Evolutionary conservation across 2,888 invertebrate species (phyloP).

Genomic region (Exephanes ischioxanthus): DNA sequence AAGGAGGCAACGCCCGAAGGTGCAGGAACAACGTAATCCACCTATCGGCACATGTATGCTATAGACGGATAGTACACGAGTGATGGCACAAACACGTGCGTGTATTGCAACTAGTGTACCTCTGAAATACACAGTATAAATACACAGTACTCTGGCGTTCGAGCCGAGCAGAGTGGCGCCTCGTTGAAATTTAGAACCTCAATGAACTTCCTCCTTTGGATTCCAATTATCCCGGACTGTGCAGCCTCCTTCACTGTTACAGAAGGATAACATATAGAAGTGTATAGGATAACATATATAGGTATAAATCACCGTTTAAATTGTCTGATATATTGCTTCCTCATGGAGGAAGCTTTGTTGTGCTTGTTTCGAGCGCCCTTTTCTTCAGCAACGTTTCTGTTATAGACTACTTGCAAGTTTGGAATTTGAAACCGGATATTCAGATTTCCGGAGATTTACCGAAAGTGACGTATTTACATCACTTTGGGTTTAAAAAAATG

Average conservation of each 20-base stretch:
- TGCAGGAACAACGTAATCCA: slow-evolving; percentile 42
- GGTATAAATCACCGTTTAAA: not conserved
- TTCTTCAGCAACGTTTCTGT: not conserved
- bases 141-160: not conserved
- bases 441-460: too few relatives aligned
- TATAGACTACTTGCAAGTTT: not conserved
- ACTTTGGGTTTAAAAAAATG: too few relatives aligned
- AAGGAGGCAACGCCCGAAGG: slow-evolving; percentile 35
- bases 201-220: not conserved
- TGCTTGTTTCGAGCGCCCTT: not conserved
- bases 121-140: not conserved
- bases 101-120: not conserved
- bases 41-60: not conserved
- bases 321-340: not conserved
- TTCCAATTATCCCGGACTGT: not conserved
- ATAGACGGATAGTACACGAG: not conserved
- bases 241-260: too few relatives aligned
- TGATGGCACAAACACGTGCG: not conserved
- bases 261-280: not conserved
- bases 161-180: not conserved
- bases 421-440: too few relatives aligned
- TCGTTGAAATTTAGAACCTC: not conserved
- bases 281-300: not conserved
- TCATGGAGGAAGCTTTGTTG: too few relatives aligned
- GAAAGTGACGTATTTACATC: too few relatives aligned